Evolutionary conservation across 2,797 vertebrate genomes (phyloP).

Genomic region (Notolepis coatsorum): DNA sequence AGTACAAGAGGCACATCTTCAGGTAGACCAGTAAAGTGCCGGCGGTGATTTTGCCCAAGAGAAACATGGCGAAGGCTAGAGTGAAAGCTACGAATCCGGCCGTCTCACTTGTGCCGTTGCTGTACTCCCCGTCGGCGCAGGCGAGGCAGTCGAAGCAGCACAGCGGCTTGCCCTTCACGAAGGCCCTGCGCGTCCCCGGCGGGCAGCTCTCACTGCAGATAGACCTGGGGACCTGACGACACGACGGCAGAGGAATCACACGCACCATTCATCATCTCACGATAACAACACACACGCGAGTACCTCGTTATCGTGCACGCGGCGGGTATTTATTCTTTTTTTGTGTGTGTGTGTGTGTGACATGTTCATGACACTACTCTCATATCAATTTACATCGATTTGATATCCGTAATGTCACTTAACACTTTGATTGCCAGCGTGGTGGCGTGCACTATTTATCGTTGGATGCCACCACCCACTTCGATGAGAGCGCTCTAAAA

Average conservation of each 20-base stretch:
- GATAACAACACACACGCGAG: background rate
- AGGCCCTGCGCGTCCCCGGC: slow-evolving; percentile 75
- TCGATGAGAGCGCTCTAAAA: no score
- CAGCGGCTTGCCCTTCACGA: slow-evolving; percentile 78
- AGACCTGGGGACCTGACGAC: slow-evolving; percentile 79
- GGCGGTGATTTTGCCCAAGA: slow-evolving; percentile 64
- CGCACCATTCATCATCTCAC: background rate
- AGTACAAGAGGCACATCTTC: slow-evolving; percentile 64
- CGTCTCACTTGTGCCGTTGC: slow-evolving; percentile 84
- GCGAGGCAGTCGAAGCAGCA: slow-evolving; percentile 83
- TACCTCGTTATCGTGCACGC: no score
- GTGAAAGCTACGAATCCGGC: slow-evolving; percentile 60
- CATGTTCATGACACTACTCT: no score
- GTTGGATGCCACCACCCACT: no score
- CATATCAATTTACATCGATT: no score
- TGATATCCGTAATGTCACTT: no score
- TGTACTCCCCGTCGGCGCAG: slow-evolving; percentile 81
- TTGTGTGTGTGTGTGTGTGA: no score
- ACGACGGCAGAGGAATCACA: no score
- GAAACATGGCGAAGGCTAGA: slow-evolving; percentile 63
- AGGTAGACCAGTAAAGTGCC: slow-evolving; percentile 59
- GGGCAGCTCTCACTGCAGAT: slow-evolving; percentile 82
- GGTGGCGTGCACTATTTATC: no score
- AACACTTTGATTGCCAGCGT: no score
- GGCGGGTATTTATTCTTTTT: no score